Evolutionary conservation across 2,888 invertebrate genomes (phyloP).

Genomic region (Liodrosophila aerea): DNA sequence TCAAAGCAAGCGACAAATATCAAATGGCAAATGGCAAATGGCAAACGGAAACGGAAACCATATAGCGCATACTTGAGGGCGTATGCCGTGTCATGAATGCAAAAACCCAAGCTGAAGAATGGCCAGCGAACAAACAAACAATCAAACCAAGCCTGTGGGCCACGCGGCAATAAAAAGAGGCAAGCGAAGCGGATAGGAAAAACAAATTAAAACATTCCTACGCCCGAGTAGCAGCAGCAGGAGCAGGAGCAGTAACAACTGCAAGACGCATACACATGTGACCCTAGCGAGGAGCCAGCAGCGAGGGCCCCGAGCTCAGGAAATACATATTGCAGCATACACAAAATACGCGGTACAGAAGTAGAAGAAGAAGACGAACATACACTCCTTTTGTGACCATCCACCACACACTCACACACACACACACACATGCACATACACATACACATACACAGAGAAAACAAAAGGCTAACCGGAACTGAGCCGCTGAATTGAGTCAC

Average conservation of each 20-base stretch:
- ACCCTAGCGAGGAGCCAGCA: conserved; percentile 7
- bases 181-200: conserved; percentile 68
- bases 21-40: conserved; percentile 58
- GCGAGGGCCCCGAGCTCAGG: conserved; percentile 17
- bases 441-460: conserved; percentile 46
- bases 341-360: conserved; percentile 53
- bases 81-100: conserved; percentile 74
- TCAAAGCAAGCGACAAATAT: conserved; percentile 55
- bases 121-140: conserved; percentile 56
- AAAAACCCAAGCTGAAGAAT: conserved; percentile 46
- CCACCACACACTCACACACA: conserved; percentile 23
- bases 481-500: conserved; percentile 73
- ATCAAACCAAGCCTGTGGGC: conserved; percentile 74
- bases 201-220: conserved; percentile 80
- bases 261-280: conserved; percentile 44
- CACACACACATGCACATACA: conserved; percentile 17
- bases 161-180: conserved; percentile 74
- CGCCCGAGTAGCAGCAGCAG: no score
- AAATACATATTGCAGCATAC: conserved; percentile 42
- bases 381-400: no score
- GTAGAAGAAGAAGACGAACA: conserved; percentile 25
- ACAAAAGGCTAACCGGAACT: conserved; percentile 54
- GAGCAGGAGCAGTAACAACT: no score
- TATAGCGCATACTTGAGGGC: conserved; percentile 63
- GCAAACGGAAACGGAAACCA: conserved; percentile 63